phyloP scores from a whole-genome alignment of 1,140 invertebrate genomes.

The Bombus haemorrhoidalis region DNA sequence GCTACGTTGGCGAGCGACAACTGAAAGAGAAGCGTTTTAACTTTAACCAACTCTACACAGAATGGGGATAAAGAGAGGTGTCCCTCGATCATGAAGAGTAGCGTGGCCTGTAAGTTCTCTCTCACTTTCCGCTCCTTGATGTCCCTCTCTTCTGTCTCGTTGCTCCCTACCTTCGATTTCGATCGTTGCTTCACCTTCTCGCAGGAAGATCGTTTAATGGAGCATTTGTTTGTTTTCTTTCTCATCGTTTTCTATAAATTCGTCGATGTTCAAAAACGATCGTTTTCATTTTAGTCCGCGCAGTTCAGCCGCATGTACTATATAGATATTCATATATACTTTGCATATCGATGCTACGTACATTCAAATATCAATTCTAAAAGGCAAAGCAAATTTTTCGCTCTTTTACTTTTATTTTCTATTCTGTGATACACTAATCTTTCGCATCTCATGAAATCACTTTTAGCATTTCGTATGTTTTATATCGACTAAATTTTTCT shows the following conservation, averaged over 20 bases:
- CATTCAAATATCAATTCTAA: too few relatives aligned
- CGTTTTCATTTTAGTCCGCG: neutral
- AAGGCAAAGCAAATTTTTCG: neutral
- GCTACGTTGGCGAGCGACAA: constrained; percentile 75
- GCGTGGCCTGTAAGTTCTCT: constrained; percentile 44
- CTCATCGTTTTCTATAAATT: neutral
- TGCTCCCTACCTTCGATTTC: constrained; percentile 33
- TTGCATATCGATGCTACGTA: too few relatives aligned
- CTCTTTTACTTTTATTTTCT: too few relatives aligned
- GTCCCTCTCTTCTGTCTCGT: constrained; percentile 23
- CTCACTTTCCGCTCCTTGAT: constrained; percentile 46
- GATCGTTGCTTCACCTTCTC: constrained; percentile 39
- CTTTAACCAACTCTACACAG: constrained; percentile 62
- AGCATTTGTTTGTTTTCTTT: constrained; percentile 3
- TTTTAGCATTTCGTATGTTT: too few relatives aligned
- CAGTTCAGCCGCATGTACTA: too few relatives aligned
- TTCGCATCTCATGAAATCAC: too few relatives aligned
- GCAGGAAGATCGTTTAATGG: neutral
- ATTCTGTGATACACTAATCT: too few relatives aligned
- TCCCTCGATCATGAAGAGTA: constrained; percentile 71
- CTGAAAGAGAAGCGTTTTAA: constrained; percentile 73
- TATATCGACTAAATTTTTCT: too few relatives aligned
- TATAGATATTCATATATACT: neutral
- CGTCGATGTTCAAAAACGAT: neutral
- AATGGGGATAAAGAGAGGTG: constrained; percentile 74